Evolutionary conservation across 1,140 invertebrate genomes (phyloP), one percentile per base, ranked within the genome.

Genomic region (Globodera rostochiensis): DNA sequence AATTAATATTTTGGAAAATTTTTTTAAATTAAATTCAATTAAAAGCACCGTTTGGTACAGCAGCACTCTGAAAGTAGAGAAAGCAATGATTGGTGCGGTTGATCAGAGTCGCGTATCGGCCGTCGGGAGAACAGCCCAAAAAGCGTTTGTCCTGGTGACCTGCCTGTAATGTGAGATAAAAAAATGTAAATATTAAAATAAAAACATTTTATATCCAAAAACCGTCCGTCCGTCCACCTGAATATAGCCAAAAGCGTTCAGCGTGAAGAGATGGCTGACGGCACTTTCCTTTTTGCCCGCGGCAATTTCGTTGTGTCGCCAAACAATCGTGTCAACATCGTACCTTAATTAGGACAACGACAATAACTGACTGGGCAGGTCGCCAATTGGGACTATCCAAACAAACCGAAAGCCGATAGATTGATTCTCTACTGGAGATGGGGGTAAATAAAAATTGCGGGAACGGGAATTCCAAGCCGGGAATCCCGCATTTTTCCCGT

Each of bases 121-220:
- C 80, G 60, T 83, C 47, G 21, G 82, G 80, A 21, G 80, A 83
- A 70, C 80, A 82, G 45, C 80, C 82, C n/a, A 67, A 57, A 49
- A 82, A 83, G 25, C 69, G 80, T 49, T 49, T 83, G 25, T 74
- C 80, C 36, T 83, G 53, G 80, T 84, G 80, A 4, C 80, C 80
- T 36, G 80, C 80, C 80, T 83, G 70, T 6, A 7, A n/a, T 36
- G 49, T 5, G n/a, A 0, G 9, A 79, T 49, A 50, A 47, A 75
- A 80, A 21, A 79, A 45, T 46, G 66, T 81, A 79, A 79, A 79
- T 8, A 79, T 36, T 36, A 3, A 3, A 36, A 36, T 36, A 3
- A 3, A 36, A 36, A 36, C 36, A 36, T 36, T 36, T 36, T 36
- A 36, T 36, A 36, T 36, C 36, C 36, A 3, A 47, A 13, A 60